phyloP scores from a whole-genome alignment of 2,113 vertebrate genomes.

The Prietella phreatophila region DNA sequence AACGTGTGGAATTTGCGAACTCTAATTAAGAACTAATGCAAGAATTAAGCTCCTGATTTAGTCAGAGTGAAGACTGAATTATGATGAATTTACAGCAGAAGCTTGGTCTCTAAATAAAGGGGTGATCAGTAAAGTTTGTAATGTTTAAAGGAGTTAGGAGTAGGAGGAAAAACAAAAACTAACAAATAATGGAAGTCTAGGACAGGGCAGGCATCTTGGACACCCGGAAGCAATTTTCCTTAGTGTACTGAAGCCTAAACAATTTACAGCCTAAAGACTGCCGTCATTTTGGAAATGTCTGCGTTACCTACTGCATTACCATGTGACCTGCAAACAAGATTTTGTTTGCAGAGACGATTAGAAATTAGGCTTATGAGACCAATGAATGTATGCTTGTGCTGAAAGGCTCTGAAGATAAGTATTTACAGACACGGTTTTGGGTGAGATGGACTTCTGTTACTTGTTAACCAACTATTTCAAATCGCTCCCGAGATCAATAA shows the following conservation, averaged over 20 bases:
- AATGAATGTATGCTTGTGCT: background rate
- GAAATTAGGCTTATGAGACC: background rate
- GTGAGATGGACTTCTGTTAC: background rate
- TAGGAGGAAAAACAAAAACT: background rate
- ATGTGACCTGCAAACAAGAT: background rate
- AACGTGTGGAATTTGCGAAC: background rate
- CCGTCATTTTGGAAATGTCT: background rate
- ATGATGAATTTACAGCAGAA: background rate
- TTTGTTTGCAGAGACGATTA: background rate
- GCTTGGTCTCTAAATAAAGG: background rate
- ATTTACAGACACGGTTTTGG: too few relatives aligned
- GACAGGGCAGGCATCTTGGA: background rate
- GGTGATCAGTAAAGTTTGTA: background rate
- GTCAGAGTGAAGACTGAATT: background rate
- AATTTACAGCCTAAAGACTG: background rate
- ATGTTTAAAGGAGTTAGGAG: background rate
- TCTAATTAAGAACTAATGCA: conserved; percentile 19
- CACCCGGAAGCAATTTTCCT: background rate
- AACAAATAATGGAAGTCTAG: background rate
- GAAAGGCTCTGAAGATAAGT: background rate
- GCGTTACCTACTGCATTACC: background rate
- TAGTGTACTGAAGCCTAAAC: background rate
- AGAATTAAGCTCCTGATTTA: background rate
- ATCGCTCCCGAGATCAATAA: background rate
- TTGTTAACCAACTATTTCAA: background rate